These are phyloP conservation scores for Nymphalis io DNA, from an alignment of 1,140 invertebrate species.

Conservation along the genomic window DNA sequence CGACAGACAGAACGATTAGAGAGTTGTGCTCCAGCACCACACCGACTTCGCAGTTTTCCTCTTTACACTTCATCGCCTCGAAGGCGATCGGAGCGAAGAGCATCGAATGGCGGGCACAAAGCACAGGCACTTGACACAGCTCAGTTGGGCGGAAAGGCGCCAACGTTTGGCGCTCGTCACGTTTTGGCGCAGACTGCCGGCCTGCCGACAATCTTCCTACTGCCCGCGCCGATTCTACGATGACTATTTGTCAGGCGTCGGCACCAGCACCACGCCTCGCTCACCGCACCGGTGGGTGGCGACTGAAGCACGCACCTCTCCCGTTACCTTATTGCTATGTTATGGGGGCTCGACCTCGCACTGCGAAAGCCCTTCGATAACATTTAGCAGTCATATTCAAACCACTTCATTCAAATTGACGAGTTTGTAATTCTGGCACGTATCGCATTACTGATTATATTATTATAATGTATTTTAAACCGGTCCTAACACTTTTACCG, in stretches of 20 bases:
- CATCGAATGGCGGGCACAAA: constrained; percentile 71
- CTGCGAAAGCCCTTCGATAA: constrained; percentile 65
- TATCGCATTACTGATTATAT: constrained; percentile 1
- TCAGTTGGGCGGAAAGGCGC: constrained; percentile 49
- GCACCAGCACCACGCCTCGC: constrained; percentile 67
- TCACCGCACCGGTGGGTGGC: constrained; percentile 69
- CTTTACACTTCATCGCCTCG: constrained; percentile 81
- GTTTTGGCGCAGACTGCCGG: constrained; percentile 70
- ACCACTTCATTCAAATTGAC: constrained; percentile 13
- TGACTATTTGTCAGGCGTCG: constrained; percentile 67
- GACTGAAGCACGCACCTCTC: constrained; percentile 71
- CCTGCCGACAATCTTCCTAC: constrained; percentile 62
- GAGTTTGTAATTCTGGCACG: neutral
- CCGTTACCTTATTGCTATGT: constrained; percentile 77
- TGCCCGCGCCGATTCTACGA: constrained; percentile 58
- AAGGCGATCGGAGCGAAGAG: constrained; percentile 75
- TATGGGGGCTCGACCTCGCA: constrained; percentile 75
- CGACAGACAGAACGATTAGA: constrained; percentile 75
- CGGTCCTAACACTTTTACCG: too few species aligned
- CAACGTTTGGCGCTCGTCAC: constrained; percentile 55
- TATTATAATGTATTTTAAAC: neutral
- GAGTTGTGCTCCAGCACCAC: constrained; percentile 78
- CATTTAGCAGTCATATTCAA: constrained; percentile 46
- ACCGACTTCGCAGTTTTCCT: constrained; percentile 80
- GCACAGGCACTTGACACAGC: constrained; percentile 63